Percentiles rank a stretch among this genome's conserved stretches.
phyloP scores from a whole-genome alignment of 2,797 vertebrate species.

The Myiotriccus ornatus region DNA sequence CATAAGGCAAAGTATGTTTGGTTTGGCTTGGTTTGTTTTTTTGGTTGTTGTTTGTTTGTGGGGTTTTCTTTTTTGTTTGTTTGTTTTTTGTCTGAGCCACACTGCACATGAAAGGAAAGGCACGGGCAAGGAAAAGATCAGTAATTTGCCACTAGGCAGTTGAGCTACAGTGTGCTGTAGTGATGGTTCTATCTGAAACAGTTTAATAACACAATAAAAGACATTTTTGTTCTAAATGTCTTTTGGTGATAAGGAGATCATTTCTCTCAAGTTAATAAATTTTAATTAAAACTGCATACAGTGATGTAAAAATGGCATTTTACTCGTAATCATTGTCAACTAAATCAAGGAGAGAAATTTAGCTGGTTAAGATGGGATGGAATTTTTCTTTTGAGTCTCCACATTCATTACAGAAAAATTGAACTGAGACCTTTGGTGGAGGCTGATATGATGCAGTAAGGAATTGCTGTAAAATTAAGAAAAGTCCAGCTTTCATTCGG shows the following conservation, averaged over 20 bases:
- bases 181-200: constrained; percentile 31
- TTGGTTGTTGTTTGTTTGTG: too few species aligned
- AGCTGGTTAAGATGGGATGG: constrained; percentile 7
- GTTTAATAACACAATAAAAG: constrained; percentile 64
- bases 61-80: background rate
- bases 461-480: constrained; percentile 65
- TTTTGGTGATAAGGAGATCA: constrained; percentile 47
- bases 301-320: constrained; percentile 36
- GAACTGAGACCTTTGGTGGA: constrained; percentile 44
- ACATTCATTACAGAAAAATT: constrained; percentile 65
- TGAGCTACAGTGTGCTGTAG: constrained; percentile 20
- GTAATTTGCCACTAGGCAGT: constrained; percentile 53
- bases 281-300: constrained; percentile 62
- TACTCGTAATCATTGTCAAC: constrained; percentile 52
- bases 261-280: constrained; percentile 67
- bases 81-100: constrained; percentile 17
- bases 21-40: too few species aligned
- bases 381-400: constrained; percentile 8
- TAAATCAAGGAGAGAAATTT: constrained; percentile 58
- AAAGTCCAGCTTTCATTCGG: constrained; percentile 49
- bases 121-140: background rate
- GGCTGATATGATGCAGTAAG: constrained; percentile 49
- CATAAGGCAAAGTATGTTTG: constrained; percentile 4
- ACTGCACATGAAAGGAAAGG: background rate
- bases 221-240: constrained; percentile 34